Percentiles rank a stretch among this genome's conserved stretches.
These are phyloP conservation scores for Mormyrops attenuatus DNA, from an alignment of 2,797 vertebrate species.

Conservation along the genomic window DNA sequence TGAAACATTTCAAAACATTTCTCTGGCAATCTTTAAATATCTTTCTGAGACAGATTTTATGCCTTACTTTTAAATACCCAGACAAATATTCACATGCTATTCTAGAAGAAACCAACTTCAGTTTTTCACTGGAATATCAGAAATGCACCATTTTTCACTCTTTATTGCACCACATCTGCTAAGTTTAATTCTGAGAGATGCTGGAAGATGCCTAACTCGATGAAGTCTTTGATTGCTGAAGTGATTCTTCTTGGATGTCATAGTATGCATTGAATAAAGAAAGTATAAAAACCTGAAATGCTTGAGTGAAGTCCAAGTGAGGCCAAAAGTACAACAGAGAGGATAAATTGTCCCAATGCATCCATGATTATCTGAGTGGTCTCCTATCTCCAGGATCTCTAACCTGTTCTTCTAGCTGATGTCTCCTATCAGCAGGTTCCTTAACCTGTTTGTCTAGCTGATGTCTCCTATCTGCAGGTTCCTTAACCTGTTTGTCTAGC, in stretches of 20 bases:
- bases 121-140: background rate
- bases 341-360: slow-evolving; percentile 20
- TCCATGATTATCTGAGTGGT: background rate
- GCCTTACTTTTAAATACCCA: background rate
- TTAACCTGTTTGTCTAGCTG: background rate
- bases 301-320: slow-evolving; percentile 42
- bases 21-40: background rate
- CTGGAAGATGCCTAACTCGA: background rate
- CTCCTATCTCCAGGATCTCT: background rate
- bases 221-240: background rate
- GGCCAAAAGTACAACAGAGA: slow-evolving; percentile 34
- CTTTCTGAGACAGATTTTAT: background rate
- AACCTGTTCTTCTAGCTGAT: background rate
- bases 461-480: background rate
- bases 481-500: background rate
- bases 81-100: background rate
- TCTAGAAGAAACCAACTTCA: background rate
- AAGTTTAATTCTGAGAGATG: background rate
- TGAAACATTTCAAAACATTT: background rate
- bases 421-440: background rate
- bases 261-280: background rate
- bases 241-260: background rate
- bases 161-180: background rate
- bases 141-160: background rate
- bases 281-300: slow-evolving; percentile 45